Conservation (phyloP, 2,113 vertebrate genomes). For the Pelecanoides urinatrix region DNA sequence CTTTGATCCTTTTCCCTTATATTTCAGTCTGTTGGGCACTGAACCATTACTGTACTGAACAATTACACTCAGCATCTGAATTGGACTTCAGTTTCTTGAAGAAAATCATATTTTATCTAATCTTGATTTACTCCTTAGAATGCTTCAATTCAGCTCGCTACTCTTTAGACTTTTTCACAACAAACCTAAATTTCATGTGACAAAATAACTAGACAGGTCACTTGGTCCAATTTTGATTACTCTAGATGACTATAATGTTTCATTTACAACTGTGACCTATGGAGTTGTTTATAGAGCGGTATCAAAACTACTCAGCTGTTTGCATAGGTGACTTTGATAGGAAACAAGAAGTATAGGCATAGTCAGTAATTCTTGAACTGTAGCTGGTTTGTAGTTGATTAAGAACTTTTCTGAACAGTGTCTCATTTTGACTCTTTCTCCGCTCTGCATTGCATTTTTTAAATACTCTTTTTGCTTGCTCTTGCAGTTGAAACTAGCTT, state of each 20-base stretch:
- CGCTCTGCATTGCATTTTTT: background rate
- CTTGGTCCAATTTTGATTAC: background rate
- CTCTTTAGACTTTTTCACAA: background rate
- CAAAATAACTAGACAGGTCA: background rate
- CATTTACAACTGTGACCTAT: background rate
- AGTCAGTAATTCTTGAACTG: background rate
- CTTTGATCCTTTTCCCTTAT: background rate
- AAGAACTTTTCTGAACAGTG: background rate
- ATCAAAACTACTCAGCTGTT: background rate
- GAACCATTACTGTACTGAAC: background rate
- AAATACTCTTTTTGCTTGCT: background rate
- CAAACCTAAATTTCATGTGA: background rate
- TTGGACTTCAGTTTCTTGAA: background rate
- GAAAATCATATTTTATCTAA: background rate
- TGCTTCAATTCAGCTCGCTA: background rate
- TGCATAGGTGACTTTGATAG: background rate
- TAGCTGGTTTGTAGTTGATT: background rate
- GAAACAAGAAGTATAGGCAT: background rate
- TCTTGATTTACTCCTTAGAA: background rate
- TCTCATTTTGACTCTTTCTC: background rate
- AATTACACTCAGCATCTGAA: background rate
- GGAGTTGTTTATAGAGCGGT: background rate
- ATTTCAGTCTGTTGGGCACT: background rate
- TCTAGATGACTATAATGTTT: background rate
- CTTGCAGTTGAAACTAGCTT: background rate